These are phyloP conservation scores for Anoura caudifer DNA, from an alignment of 2,113 vertebrate genomes.

Conservation along the genomic window DNA sequence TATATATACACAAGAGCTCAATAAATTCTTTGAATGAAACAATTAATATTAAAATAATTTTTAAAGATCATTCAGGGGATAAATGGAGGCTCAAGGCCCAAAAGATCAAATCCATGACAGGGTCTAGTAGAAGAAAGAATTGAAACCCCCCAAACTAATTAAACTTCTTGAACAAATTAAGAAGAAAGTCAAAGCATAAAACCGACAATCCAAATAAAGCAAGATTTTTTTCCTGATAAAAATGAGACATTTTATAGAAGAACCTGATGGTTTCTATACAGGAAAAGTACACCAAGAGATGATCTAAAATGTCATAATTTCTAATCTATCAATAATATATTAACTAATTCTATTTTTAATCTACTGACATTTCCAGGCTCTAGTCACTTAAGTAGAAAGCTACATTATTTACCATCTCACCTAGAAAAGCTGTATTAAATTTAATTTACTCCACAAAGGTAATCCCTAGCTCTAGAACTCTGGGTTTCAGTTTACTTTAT, in stretches of 20 bases:
- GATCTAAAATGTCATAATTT: slow-evolving; percentile 21
- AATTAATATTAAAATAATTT: neutral
- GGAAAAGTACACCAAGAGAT: slow-evolving; percentile 14
- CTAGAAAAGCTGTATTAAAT: neutral
- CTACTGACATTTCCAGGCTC: neutral
- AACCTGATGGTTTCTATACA: neutral
- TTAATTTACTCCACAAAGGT: neutral
- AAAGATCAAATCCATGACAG: neutral
- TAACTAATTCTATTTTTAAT: slow-evolving; percentile 22
- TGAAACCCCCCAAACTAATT: neutral
- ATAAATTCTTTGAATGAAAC: slow-evolving; percentile 2
- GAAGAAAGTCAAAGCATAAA: slow-evolving; percentile 31
- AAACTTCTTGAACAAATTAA: slow-evolving; percentile 23
- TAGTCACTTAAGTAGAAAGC: neutral
- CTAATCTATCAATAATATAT: slow-evolving; percentile 9
- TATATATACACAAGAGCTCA: neutral
- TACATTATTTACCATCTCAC: slow-evolving; percentile 22
- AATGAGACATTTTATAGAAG: neutral
- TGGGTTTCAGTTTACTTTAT: neutral
- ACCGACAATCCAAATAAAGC: neutral
- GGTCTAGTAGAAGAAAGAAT: neutral
- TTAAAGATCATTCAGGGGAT: neutral
- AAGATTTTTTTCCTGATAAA: neutral
- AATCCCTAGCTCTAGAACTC: neutral
- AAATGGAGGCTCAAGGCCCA: neutral